Evolutionary conservation across 2,888 invertebrate genomes (phyloP), one percentile per base, ranked within the genome.

Genomic region (Pheosia gnoma): DNA sequence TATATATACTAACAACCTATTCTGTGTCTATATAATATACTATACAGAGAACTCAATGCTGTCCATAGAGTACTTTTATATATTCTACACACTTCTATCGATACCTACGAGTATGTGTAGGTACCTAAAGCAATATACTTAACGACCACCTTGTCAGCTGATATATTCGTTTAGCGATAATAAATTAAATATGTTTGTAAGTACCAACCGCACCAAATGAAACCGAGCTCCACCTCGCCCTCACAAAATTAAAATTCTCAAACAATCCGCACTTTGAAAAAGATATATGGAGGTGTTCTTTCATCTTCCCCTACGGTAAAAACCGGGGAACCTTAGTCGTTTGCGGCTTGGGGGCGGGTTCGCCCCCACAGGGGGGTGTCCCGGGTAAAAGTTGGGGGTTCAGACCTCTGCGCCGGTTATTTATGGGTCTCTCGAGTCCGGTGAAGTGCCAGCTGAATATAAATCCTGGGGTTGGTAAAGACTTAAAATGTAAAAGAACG

Each of bases 251-350:
- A 91, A 93, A 92, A 92, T 91, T 91, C 91, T 90, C 90, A 83
- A 90, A 91, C 90, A 86, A 88, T 88, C 84, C 88, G 77, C 90
- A 89, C 90, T 91, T 91, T 89, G 91, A 90, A 93, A 90, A 87
- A 93, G 92, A 93, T 93, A 91, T 91, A 93, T 93, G 85, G 79
- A 88, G 87, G 87, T 84, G 80, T 89, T 91, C 91, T 93, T 92
- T 93, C 91, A 93, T 92, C 93, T 93, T 92, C 84, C 89, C 87
- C 87, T 70, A 75, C 75, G 72, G 81, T 82, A 82, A 83, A 81
- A 68, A 70, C 72, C 71, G 82, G 85, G 86, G 86, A 88, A 88
- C 92, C 93, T 93, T 91, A 91, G 90, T 82, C 90, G 89, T 88
- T 90, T 89, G 91, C 82, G 91, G 89, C 81, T 72, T 60, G 60